These are phyloP conservation scores for Mastomys coucha DNA, from an alignment of 2,113 vertebrate species.

Conservation along the genomic window DNA sequence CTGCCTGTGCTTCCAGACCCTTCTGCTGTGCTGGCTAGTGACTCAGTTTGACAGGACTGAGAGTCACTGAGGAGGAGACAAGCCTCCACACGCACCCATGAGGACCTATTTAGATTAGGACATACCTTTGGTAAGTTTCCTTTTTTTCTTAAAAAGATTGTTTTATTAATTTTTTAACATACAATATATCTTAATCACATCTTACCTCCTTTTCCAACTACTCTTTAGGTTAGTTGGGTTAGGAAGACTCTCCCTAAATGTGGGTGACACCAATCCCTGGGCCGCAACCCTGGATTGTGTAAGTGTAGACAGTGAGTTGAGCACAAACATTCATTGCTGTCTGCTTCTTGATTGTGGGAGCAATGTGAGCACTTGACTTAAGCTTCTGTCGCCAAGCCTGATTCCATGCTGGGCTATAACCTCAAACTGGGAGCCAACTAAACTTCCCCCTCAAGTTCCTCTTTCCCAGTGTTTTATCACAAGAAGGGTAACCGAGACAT, in stretches of 20 bases:
- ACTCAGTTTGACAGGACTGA: neutral
- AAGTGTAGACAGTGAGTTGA: neutral
- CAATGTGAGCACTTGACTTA: neutral
- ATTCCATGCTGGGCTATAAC: neutral
- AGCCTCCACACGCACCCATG: neutral
- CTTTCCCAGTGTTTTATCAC: neutral
- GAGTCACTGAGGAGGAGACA: neutral
- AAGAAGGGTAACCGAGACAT: neutral
- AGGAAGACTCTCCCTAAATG: neutral
- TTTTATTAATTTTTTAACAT: neutral
- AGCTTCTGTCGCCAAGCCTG: neutral
- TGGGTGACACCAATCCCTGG: neutral
- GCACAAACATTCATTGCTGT: neutral
- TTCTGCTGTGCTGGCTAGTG: neutral
- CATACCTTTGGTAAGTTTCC: neutral
- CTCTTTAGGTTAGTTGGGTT: neutral
- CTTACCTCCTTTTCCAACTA: neutral
- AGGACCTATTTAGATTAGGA: neutral
- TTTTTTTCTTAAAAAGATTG: neutral
- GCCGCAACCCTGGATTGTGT: neutral
- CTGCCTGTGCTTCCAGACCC: neutral
- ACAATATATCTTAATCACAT: neutral
- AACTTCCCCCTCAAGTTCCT: neutral
- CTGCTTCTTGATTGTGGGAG: neutral
- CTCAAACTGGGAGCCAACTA: too few relatives aligned